Base-by-base conservation (phyloP, 1,140 invertebrate genomes). In the Plutomurus gul region DNA sequence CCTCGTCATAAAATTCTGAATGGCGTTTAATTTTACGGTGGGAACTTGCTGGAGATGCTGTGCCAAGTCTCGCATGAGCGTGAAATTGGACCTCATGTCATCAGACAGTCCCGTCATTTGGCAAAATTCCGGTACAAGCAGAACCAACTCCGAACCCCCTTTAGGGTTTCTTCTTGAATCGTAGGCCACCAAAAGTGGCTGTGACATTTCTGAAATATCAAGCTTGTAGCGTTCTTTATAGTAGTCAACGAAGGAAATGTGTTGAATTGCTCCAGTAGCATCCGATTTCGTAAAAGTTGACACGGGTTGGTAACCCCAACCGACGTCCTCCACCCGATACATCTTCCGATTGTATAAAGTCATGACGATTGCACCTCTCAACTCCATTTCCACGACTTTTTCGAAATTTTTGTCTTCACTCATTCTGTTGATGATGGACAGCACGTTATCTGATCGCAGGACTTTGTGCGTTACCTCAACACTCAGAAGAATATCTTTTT, bases 261-360 rank as follows among this genome's bases (percentile, higher is more conserved):
- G 87, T 13, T 56, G 25, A 18, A 22, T 22, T 4, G 16, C 36
- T 2, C 33, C 49, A n/a, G n/a, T 0, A 88, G 84, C 0, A 90
- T 89, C 22, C 73, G 25, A 83, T 88, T 85, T 33, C 88, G 88
- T 85, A 97, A 97, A 0, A 89, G 92, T 0, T 89, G 88, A 13
- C 75, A 84, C 0, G 95, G 95, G 39, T 85, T 92, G 78, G 90
- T 87, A 7, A 89, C 86, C 86, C 92, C 96, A 72, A 92, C 25
- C 60, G 8, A 98, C 91, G 83, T 96, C 94, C 86, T 96, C 93
- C 33, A 98, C 87, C 39, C 89, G 86, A 80, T 94, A 94, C 0
- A 91, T 93, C 82, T 90, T 90, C 77, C 93, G 92, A 81, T 94
- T 94, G 84, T 94, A 94, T 10, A 87, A 79, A 0, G 89, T 90